Evolutionary conservation across 2,797 vertebrate genomes (phyloP), one percentile per base, ranked within the genome.

Genomic region (Urocyon cinereoargenteus): DNA sequence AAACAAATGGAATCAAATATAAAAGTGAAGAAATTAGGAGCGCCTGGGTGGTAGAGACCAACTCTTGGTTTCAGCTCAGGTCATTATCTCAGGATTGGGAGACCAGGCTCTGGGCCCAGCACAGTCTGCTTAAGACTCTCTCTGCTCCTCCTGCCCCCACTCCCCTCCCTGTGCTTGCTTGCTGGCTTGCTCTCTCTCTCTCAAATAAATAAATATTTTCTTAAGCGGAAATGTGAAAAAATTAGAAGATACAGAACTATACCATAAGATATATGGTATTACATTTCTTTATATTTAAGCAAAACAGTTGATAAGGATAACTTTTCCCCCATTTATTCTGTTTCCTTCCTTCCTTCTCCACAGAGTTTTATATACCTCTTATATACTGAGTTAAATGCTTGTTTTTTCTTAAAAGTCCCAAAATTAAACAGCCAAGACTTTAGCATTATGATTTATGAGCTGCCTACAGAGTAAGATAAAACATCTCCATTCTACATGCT

Each of bases 401-500:
- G 2, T 90, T 84, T 96, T 94, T 92, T 91, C 31, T 73, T 49
- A 93, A 94, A 93, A 45, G n/a, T 72, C 68, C 21, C 62, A 49
- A 72, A 84, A 91, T 72, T 62, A 89, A 93, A 40, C 34, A 13
- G 40, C 22, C 31, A 62, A 97, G 34, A 88, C 24, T 62, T 18
- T 49, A 81, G 28, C 53, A 19, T 15, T 92, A 13, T 91, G 22
- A 87, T 91, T 90, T 86, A 93, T 86, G 68, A 86, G 34, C 79
- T 96, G 45, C 31, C 34, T 89, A 40, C 40, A 55, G 53, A 90
- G 84, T 94, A 94, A 86, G 87, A 64, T 34, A 90, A 94, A 96
- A 84, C 15, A 83, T 94, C 62, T 90, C 66, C 51, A 64, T 94
- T 92, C 82, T 89, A 36, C n/a, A 64, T 40, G 19, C 70, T 57